Conservation (phyloP, 2,888 invertebrate species). For the Andrena hattorfiana region DNA sequence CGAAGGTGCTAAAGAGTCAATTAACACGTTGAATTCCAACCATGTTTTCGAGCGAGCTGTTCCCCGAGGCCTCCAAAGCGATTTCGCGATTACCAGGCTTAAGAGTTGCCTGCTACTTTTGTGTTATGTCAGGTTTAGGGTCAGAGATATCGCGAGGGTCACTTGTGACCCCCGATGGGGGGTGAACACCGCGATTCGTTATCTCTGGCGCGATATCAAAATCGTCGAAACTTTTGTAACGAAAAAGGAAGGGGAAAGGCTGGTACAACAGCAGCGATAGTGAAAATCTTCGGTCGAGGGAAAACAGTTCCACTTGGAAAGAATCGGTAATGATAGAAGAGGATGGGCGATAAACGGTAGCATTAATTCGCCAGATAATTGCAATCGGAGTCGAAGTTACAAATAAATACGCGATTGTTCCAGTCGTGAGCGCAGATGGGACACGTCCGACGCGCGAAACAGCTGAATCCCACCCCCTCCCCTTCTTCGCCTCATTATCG, state of each 20-base stretch:
- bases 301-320: conserved; percentile 15
- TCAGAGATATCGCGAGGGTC: conserved; percentile 9
- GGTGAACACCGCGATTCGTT: too few species aligned
- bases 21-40: conserved; percentile 23
- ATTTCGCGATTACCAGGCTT: not conserved
- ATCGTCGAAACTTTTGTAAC: not conserved
- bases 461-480: not conserved
- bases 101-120: not conserved
- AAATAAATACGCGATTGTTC: conserved; percentile 29
- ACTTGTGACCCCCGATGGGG: not conserved
- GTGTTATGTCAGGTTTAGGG: not conserved
- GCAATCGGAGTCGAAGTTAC: conserved; percentile 30
- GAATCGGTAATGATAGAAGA: not conserved
- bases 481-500: conserved; percentile 9
- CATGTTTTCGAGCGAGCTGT: not conserved
- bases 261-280: not conserved
- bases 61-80: conserved; percentile 5
- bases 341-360: conserved; percentile 16
- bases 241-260: not conserved
- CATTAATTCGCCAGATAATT: conserved; percentile 48
- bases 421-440: not conserved
- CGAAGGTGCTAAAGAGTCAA: conserved; percentile 16
- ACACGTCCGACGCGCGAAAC: conserved; percentile 1
- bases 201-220: not conserved
- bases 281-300: conserved; percentile 3